Evolutionary conservation across 2,797 vertebrate genomes (phyloP), one percentile per base, ranked within the genome.

Genomic region (Corythornis leucogaster): DNA sequence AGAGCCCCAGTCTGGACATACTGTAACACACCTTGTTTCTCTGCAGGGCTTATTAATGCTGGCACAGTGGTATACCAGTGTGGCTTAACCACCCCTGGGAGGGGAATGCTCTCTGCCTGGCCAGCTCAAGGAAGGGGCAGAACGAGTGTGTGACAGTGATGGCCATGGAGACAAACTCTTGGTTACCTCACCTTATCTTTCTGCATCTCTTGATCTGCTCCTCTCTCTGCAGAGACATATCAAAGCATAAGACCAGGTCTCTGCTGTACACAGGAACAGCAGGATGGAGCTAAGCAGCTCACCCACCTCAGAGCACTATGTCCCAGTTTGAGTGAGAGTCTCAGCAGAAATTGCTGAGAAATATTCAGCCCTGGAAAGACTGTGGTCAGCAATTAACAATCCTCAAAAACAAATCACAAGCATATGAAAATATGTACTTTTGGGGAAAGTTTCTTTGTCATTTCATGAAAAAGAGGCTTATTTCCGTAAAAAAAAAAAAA

Each of bases 331-430:
- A 76, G 69, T 1, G 21, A 91, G 31, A 87, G 18, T 15, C 76
- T 21, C 81, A 81, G 53, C 19, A 87, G 48, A 81, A 79, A 76
- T 24, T 42, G 59, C 55, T 69, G 45, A 88, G 73, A 90, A 90
- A 94, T 22, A 53, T 22, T 85, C 66, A 63, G 14, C 58, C 28
- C 30, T 79, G 67, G 54, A 58, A 90, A 77, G 46, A 25, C 73
- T 94, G 85, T 59, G 31, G 54, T 78, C 81, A 75, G 62, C 78
- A 89, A 85, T 28, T 31, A 66, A 74, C 92, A 85, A 51, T 54
- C 46, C 78, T 87, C 84, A 75, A 68, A 85, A 89, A 8, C 24
- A 89, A 92, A 89, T 35, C 58, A 48, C n/a, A 85, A 85, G 54
- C 11, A 28, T 31, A 80, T 4, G 26, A 77, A 87, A 88, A 63